phyloP scores from a whole-genome alignment of 2,113 vertebrate species.

The Motacilla tschutschensis region DNA sequence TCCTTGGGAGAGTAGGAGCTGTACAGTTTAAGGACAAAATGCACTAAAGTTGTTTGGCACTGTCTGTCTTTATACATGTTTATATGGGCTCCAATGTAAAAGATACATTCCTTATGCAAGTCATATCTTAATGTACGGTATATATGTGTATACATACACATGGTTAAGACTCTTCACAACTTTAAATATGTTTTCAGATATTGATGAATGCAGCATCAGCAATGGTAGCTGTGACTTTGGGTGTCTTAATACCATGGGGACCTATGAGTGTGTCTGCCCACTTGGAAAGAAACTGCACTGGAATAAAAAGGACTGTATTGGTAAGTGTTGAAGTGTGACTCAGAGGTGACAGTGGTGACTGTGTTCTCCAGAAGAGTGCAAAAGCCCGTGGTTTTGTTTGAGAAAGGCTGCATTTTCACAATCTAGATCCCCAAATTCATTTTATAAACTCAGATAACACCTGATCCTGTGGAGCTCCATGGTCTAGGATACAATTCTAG shows the following conservation, averaged over 20 bases:
- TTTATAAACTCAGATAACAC: neutral
- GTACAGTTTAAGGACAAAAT: neutral
- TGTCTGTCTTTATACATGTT: neutral
- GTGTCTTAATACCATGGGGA: conserved; percentile 87
- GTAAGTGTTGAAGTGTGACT: conserved; percentile 68
- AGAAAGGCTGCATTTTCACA: neutral
- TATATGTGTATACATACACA: too few relatives aligned
- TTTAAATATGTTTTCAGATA: conserved; percentile 72
- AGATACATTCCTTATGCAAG: neutral
- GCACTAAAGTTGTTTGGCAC: neutral
- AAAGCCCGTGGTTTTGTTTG: neutral
- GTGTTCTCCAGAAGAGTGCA: neutral
- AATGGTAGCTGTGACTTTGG: conserved; percentile 86
- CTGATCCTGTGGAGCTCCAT: neutral
- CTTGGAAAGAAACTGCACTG: conserved; percentile 87
- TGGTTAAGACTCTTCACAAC: neutral
- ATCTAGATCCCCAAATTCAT: neutral
- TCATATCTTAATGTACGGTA: neutral
- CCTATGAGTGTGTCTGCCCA: conserved; percentile 89
- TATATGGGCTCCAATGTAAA: neutral
- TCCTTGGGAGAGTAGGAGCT: neutral
- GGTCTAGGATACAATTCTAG: neutral
- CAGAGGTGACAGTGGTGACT: neutral
- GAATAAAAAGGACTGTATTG: conserved; percentile 94
- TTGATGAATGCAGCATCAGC: conserved; percentile 91